Evolutionary conservation across 2,113 vertebrate genomes (phyloP).

Genomic region (Ivindomyrus marchei): DNA sequence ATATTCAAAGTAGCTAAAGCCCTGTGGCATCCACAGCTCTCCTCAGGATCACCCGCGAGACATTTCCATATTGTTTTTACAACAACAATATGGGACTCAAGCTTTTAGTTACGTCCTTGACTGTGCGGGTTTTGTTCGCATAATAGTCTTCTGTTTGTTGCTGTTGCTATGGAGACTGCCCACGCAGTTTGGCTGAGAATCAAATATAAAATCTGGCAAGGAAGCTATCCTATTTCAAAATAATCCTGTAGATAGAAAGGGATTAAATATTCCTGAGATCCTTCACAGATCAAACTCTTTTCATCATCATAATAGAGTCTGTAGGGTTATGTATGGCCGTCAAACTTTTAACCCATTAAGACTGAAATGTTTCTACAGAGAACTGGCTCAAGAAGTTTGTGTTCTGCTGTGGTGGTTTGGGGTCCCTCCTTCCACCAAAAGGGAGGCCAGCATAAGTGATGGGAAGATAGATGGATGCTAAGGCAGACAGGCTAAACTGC

Average conservation of each 20-base stretch:
- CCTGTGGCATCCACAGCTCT: neutral
- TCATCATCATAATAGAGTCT: slow-evolving; percentile 14
- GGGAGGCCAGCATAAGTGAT: neutral
- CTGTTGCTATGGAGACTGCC: slow-evolving; percentile 50
- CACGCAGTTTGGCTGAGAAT: slow-evolving; percentile 24
- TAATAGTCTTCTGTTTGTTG: slow-evolving; percentile 39
- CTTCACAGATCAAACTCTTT: slow-evolving; percentile 33
- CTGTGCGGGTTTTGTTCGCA: slow-evolving; percentile 21
- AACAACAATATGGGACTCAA: slow-evolving; percentile 40
- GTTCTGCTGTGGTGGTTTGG: neutral
- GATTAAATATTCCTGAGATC: slow-evolving; percentile 15
- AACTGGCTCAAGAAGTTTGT: neutral
- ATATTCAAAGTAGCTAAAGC: neutral
- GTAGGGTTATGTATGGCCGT: slow-evolving; percentile 4
- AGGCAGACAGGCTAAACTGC: neutral
- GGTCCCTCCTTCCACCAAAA: neutral
- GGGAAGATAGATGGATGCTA: neutral
- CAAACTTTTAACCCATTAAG: neutral
- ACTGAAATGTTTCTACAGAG: neutral
- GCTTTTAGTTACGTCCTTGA: slow-evolving; percentile 22
- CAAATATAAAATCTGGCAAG: slow-evolving; percentile 20
- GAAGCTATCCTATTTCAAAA: slow-evolving; percentile 3
- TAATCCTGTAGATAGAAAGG: slow-evolving; percentile 12
- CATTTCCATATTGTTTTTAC: slow-evolving; percentile 33
- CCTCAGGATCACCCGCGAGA: neutral